phyloP scores from a whole-genome alignment of 2,888 invertebrate genomes.

The Oligia strigilis region DNA sequence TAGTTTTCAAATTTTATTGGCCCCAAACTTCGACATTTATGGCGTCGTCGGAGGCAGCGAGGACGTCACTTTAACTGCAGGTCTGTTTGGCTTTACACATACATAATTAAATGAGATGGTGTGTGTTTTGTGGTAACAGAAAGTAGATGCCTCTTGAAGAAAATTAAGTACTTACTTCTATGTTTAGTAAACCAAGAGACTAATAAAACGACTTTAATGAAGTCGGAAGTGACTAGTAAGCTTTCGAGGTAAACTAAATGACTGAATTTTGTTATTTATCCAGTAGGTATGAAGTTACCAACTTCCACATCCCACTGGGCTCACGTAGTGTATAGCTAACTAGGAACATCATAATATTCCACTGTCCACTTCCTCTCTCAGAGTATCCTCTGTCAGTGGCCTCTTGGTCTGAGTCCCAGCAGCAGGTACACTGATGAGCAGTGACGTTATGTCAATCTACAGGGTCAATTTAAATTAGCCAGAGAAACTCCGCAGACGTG shows the following conservation, averaged over 20 bases:
- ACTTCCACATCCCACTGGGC: neutral
- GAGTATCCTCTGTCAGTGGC: neutral
- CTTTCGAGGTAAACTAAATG: too few relatives aligned
- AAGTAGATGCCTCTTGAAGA: neutral
- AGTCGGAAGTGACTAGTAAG: neutral
- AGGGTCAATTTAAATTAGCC: too few relatives aligned
- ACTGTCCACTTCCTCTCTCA: neutral
- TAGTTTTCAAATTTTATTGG: neutral
- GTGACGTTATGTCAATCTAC: neutral
- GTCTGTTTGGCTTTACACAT: neutral
- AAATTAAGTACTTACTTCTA: neutral
- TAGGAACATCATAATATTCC: neutral
- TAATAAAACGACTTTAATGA: neutral
- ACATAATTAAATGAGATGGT: neutral
- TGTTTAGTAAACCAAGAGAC: neutral
- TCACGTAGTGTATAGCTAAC: neutral
- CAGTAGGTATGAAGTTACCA: neutral
- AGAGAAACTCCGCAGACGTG: too few relatives aligned
- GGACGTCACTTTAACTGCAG: neutral
- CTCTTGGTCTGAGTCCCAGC: neutral
- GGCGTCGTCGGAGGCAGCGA: neutral
- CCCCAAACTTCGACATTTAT: neutral
- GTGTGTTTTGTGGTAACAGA: neutral
- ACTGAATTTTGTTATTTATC: neutral
- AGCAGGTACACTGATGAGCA: neutral